Base-by-base conservation (phyloP, 1,140 invertebrate species). In the Zophobas atratus region DNA sequence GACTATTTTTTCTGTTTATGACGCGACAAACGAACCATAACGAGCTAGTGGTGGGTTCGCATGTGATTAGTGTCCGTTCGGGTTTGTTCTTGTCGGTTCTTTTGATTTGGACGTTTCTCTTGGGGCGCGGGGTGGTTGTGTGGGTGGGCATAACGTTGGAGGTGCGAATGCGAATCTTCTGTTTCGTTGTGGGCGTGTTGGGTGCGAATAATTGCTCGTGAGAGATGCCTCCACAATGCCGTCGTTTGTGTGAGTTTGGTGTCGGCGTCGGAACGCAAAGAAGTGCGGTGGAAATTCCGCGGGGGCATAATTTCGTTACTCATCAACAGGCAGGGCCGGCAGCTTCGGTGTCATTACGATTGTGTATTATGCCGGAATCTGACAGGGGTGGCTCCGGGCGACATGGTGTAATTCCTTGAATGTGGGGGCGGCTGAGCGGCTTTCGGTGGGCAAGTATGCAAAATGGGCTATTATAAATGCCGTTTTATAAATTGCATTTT, bases 401-500 rank as follows among this genome's bases (percentile, higher is more conserved):
- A 67, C 38, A 67, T 41, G 38, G 39, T 43, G 53, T 55, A 55
- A 43, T 67, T 43, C 38, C 39, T n/a, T 8, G 39, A 67, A 67
- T 2, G 39, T 32, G 60, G 60, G 8, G 60, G 60, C 35, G 56
- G 56, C 2, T 32, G 60, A 32, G 38, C 60, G 60, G 38, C 60
- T 20, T 67, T 67, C 41, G 60, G 60, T 67, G 60, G 38, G 60
- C 60, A 67, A 67, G n/a, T 67, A 77, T 72, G 76, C 51, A 77
- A 72, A 72, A 77, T 77, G 55, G 70, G 41, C 55, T 70, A 77
- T 77, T 70, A 72, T 77, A 78, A 74, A 78, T 78, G 70, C 77
- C 71, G 71, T 78, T 78, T 78, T 75, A 75, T 78, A 73, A 78
- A 73, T 78, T 78, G 70, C 70, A 78, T 78, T 78, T 70, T 67